A percentile compares a stretch with the other conserved stretches of the same genome.
phyloP scores from a whole-genome alignment of 2,797 vertebrate genomes.

The Enteromius radiatus region DNA sequence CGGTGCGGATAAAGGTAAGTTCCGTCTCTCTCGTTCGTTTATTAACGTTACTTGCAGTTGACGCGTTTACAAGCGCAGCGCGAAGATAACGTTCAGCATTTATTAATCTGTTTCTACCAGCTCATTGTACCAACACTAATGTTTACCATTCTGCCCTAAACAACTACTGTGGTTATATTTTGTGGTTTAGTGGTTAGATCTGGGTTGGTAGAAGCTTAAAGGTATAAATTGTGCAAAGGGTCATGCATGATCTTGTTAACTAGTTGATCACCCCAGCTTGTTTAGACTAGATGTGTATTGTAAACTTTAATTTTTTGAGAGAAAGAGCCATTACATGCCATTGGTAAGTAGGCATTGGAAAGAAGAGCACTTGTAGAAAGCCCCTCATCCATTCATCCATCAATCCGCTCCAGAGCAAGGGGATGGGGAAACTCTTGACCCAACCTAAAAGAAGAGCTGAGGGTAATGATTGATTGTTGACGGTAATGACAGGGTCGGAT shows the following conservation, averaged over 20 bases:
- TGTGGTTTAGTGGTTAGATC: neutral
- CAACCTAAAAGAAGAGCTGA: neutral
- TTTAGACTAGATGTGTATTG: neutral
- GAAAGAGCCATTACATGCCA: neutral
- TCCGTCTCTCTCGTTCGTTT: neutral
- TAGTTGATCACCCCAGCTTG: neutral
- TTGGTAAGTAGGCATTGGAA: neutral
- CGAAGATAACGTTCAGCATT: neutral
- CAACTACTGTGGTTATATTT: neutral
- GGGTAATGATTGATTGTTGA: slow-evolving; percentile 18
- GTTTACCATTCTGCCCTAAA: too few species aligned
- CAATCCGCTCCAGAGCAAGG: neutral
- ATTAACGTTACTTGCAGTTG: neutral
- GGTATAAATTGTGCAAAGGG: neutral
- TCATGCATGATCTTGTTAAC: neutral
- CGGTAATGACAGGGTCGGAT: slow-evolving; percentile 10
- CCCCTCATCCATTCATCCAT: neutral
- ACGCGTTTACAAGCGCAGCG: neutral
- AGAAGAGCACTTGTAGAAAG: slow-evolving; percentile 10
- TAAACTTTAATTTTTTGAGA: too few species aligned
- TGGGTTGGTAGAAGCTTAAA: neutral
- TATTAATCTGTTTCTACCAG: neutral
- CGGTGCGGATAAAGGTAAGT: slow-evolving; percentile 57
- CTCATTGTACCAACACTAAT: neutral
- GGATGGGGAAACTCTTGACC: slow-evolving; percentile 1